Base-by-base conservation (phyloP, 2,113 vertebrate genomes). In the Colinus virginianus region DNA sequence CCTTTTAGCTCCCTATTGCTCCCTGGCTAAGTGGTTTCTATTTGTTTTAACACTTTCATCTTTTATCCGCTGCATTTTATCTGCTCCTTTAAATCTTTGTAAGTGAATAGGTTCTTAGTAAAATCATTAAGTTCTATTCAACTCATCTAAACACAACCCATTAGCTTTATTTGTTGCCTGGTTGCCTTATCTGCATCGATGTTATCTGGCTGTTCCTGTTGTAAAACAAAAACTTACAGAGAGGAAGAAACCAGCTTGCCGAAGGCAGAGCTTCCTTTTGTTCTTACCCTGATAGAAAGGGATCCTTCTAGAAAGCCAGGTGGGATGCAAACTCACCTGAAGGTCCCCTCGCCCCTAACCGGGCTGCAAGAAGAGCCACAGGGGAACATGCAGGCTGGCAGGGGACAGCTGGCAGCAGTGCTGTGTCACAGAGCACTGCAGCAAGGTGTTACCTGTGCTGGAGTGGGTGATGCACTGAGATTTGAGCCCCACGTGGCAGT, bases 11-110 rank as follows among this genome's bases (percentile, higher is more conserved):
- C 0, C 0, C 13, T 49, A 88, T 92, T n/a, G 36, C 74, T 88
- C 63, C 84, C 53, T 53, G 91, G 58, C 62, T 48, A 61, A 94
- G 75, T 53, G 58, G 53, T 80, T 91, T 86, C 86, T 93, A 20
- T 96, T 97, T 97, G 94, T 62, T 96, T 93, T 95, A 76, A 87
- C 91, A 58, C 90, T 76, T 79, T 78, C 69, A 78, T 86, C 15
- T 80, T 84, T 51, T 68, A 86, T 78, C 79, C 22, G 49, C 78
- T 15, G 55, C 71, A 2, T 66, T 95, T 88, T 74, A 96, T 85
- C 89, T 59, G 71, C 67, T 43, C 58, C 84, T 95, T 92, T 82
- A 79, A 45, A 51, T 76, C 88, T 58, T 61, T 9, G 66, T 21
- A 85, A 66, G 69, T 25, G 68, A 80, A 80, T 43, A 68, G 83